Percentiles rank a stretch among this genome's conserved stretches.
Conservation (phyloP, 1,140 invertebrate genomes). For the Bombus cullumanus region DNA sequence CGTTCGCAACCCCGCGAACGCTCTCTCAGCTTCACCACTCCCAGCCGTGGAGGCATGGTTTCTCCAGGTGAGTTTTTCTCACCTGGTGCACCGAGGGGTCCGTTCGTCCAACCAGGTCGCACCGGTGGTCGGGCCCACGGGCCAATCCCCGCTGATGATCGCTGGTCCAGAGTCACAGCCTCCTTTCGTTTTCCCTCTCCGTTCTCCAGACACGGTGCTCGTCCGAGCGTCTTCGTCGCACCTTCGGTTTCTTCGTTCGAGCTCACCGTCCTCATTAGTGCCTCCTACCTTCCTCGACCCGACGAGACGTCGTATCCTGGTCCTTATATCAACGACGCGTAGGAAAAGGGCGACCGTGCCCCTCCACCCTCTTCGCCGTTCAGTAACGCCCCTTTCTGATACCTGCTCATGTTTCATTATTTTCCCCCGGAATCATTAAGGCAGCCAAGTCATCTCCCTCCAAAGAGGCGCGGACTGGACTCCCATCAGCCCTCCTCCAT, state of each 20-base stretch:
- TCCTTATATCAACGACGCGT: conserved; percentile 67
- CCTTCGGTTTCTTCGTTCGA: conserved; percentile 15
- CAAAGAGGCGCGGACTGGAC: conserved; percentile 62
- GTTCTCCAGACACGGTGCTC: background rate
- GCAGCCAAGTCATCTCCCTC: conserved; percentile 71
- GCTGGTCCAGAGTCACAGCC: conserved; percentile 76
- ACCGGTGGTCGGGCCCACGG: conserved; percentile 66
- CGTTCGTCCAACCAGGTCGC: conserved; percentile 75
- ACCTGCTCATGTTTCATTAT: conserved; percentile 79
- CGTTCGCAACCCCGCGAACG: conserved; percentile 32
- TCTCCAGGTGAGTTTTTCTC: conserved; percentile 73
- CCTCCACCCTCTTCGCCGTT: conserved; percentile 35
- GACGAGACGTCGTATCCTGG: conserved; percentile 60
- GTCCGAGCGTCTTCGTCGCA: background rate
- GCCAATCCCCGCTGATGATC: conserved; percentile 79
- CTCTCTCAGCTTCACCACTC: conserved; percentile 51
- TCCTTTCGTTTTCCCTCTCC: conserved; percentile 51
- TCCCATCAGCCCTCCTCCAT: conserved; percentile 62
- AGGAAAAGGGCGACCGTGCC: conserved; percentile 66
- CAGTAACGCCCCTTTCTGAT: conserved; percentile 73
- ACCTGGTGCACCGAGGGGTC: conserved; percentile 68
- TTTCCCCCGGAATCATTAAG: conserved; percentile 78
- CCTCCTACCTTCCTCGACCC: conserved; percentile 71
- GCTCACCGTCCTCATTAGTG: conserved; percentile 78
- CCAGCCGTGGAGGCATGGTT: conserved; percentile 63